Base-by-base conservation (phyloP, 2,888 invertebrate genomes). In the Busseola fusca region DNA sequence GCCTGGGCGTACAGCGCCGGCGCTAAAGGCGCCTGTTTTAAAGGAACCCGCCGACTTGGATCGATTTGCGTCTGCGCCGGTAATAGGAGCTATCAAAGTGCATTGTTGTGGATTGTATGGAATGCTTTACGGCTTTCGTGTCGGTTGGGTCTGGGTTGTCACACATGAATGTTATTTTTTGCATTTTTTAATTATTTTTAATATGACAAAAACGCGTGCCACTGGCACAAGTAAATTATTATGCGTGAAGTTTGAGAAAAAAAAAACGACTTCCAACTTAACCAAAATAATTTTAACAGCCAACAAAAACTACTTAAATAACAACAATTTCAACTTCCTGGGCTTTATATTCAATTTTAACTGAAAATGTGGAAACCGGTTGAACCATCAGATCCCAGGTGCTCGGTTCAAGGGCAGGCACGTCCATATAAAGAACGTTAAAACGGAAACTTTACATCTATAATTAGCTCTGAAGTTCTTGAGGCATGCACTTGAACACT, bases 331-430 rank as follows among this genome's bases (percentile, higher is more conserved):
- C 9, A 34, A 67, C 68, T 74, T 69, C 73, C 70, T 72, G 72
- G 74, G 71, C 27, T 56, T 69, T 64, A 62, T 72, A 57, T 63
- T 70, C 56, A 74, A 62, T 72, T 73, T 78, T 37, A 72, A 78
- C 62, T 58, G 67, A 58, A 66, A 73, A 48, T 68, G 68, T 42
- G 62, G n/a, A 74, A 85, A 85, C 84, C 84, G 78, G 85, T 85
- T 73, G 64, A 66, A 59, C 57, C 81, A 84, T 82, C 80, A 64
- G 73, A 48, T 74, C 64, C 48, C 69, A 75, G 75, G 66, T 79
- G 74, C 59, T 34, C 59, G 65, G 78, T 85, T 85, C 84, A 85
- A 85, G 85, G 84, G 72, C 81, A 82, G 14, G 52, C 67, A 60
- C 34, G 52, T 69, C 74, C 76, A 62, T 74, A 69, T 59, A 82